Evolutionary conservation across 1,140 invertebrate genomes (phyloP), one percentile per base, ranked within the genome.

Genomic region (Macrotrachela quadricornifera): DNA sequence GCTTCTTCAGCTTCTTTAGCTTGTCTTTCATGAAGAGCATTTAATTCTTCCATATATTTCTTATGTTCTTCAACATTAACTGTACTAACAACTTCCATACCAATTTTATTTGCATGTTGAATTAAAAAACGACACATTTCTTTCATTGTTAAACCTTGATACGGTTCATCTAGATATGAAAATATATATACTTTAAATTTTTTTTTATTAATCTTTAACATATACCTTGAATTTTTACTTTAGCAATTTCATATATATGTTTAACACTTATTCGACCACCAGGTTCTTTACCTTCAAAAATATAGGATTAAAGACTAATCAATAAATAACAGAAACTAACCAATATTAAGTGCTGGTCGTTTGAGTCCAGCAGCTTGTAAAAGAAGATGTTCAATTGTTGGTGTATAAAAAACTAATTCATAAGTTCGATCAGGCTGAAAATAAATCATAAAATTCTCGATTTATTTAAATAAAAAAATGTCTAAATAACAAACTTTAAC

Each of bases 211-310:
- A 16, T 44, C 43, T 44, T 44, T 18, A 16, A 4, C 2, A 67
- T 21, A 82, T 80, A 73, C 97, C 92, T 67, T 82, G 65, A 14
- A 77, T 73, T 72, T 97, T 97, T 4, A 97, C 83, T 70, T 79
- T 77, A 0, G 92, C 91, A 63, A 99, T 97, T 78, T 99, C 92
- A 72, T 96, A 99, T 37, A 97, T 68, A 72, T 99, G 92, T 68
- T 94, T 96, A 0, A 90, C 62, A 1, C 87, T 87, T 48, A 97
- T 76, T 74, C 81, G 91, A 0, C 92, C 92, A 61, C 78, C 75
- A 15, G 80, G 70, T 72, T 95, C 86, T 58, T 73, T 71, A 13
- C 73, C 81, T 82, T n/a, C n/a, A n/a, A 60, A 56, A 59, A 58
- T 55, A 46, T 53, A 58, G 53, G 42, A 48, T 37, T 52, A 40